Evolutionary conservation across 2,888 invertebrate genomes (phyloP), one percentile per base, ranked within the genome.

Genomic region (Tryphoninae sp.): DNA sequence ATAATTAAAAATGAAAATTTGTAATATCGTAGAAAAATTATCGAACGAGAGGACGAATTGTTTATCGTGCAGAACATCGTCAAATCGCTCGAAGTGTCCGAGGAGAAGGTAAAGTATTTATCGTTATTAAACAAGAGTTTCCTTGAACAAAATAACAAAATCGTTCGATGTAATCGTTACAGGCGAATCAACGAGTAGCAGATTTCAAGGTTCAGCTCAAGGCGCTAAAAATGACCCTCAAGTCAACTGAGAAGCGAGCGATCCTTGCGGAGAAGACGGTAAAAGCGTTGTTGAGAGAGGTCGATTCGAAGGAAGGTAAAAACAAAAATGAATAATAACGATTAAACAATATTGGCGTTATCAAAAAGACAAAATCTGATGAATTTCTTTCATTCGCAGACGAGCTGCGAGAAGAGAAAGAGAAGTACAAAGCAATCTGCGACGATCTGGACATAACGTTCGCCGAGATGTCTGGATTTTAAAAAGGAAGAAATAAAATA

Each of bases 401-500:
- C 91, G 94, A 94, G 87, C 92, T 94, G 89, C 93, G 94, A 88
- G 94, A 94, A 91, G 94, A 94, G 89, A 96, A 96, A 93, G 96
- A 96, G 93, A 95, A 95, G 92, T 96, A 95, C 95, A 96, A 95
- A 93, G 93, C 94, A 87, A 95, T 96, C 92, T 95, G 95, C 92
- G 96, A 96, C 92, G 96, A 96, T 91, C 93, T 96, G 92, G 96
- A 96, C 92, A 93, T 94, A 89, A 96, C 96, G 87, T 95, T 95
- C 93, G 94, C 95, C 90, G 95, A 95, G 92, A 93, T 96, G 92
- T 95, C 95, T 89, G 95, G 95, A 92, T 95, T 95, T 92, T 95
- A 94, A 84, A 59, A 59, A 61, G 61, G 64, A 51, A 22, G 65
- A 51, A 69, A 69, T 23, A 65, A 80, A 76, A 26, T 9, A 51